phyloP scores from a whole-genome alignment of 2,113 vertebrate genomes.

The Antennarius striatus region DNA sequence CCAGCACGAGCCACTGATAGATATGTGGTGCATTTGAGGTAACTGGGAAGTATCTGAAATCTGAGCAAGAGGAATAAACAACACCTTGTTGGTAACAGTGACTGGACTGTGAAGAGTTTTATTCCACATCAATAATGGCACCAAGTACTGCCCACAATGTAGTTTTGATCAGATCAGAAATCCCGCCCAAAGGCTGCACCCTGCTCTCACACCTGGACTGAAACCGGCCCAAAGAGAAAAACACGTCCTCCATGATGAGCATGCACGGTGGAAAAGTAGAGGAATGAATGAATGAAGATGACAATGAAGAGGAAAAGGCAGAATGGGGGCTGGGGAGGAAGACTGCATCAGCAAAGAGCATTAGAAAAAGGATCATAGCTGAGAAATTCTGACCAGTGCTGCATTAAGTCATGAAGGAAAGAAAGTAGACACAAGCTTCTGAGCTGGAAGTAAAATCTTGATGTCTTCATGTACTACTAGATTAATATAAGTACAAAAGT shows the following conservation, averaged over 20 bases:
- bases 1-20: slow-evolving; percentile 45
- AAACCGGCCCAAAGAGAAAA: slow-evolving; percentile 60
- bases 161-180: slow-evolving; percentile 31
- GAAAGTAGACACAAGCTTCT: not conserved
- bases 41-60: slow-evolving; percentile 57
- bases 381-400: slow-evolving; percentile 16
- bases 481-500: slow-evolving; percentile 11
- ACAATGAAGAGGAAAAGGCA: not conserved
- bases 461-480: not conserved
- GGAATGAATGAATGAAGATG: not conserved
- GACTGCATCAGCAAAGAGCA: slow-evolving; percentile 40
- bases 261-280: slow-evolving; percentile 37
- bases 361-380: slow-evolving; percentile 27
- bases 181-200: slow-evolving; percentile 46
- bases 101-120: slow-evolving; percentile 14
- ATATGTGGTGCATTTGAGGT: slow-evolving; percentile 61
- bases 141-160: not conserved
- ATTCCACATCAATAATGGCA: not conserved
- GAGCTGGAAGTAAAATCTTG: slow-evolving; percentile 3
- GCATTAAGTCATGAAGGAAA: slow-evolving; percentile 22
- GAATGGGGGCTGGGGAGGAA: slow-evolving; percentile 25
- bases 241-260: slow-evolving; percentile 43
- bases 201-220: slow-evolving; percentile 26
- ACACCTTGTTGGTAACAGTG: slow-evolving; percentile 19
- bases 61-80: slow-evolving; percentile 24